Conservation (phyloP, 1,140 invertebrate species). For the Ceratoteleas bidentatus region DNA sequence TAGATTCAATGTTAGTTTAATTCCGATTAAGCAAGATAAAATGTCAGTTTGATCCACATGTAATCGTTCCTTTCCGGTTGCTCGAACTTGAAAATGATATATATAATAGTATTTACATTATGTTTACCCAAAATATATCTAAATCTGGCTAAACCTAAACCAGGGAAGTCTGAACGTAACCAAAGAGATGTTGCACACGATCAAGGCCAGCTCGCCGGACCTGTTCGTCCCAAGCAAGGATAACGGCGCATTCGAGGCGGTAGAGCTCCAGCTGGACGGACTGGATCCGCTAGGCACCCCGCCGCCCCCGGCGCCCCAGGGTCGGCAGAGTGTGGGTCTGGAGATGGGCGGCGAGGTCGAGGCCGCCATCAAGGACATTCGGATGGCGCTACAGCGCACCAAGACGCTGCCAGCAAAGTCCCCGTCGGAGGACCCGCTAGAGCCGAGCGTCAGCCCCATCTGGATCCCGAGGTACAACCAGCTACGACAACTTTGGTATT, state of each 20-base stretch:
- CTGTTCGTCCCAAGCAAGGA: constrained; percentile 81
- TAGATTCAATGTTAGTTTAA: no score
- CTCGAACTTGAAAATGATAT: no score
- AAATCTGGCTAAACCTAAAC: no score
- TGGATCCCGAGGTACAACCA: constrained; percentile 85
- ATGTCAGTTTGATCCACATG: no score
- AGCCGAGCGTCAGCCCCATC: constrained; percentile 82
- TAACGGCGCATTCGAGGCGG: constrained; percentile 77
- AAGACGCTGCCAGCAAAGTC: constrained; percentile 85
- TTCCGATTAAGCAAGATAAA: no score
- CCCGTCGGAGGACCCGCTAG: constrained; percentile 75
- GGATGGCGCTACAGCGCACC: constrained; percentile 89
- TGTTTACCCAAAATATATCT: no score
- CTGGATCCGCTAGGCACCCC: constrained; percentile 86
- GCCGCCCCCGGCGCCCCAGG: constrained; percentile 86
- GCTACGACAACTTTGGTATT: constrained; percentile 28
- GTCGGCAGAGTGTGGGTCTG: constrained; percentile 77
- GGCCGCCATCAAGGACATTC: constrained; percentile 91
- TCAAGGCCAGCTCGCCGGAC: constrained; percentile 78
- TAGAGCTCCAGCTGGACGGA: constrained; percentile 83
- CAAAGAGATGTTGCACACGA: constrained; percentile 76
- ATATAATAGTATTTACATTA: no score
- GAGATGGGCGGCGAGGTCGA: constrained; percentile 83
- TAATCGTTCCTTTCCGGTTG: no score
- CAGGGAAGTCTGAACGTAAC: no score